Percentiles rank a stretch among this genome's conserved stretches.
phyloP scores from a whole-genome alignment of 1,140 invertebrate genomes.

The Protaetia brevitarsis region DNA sequence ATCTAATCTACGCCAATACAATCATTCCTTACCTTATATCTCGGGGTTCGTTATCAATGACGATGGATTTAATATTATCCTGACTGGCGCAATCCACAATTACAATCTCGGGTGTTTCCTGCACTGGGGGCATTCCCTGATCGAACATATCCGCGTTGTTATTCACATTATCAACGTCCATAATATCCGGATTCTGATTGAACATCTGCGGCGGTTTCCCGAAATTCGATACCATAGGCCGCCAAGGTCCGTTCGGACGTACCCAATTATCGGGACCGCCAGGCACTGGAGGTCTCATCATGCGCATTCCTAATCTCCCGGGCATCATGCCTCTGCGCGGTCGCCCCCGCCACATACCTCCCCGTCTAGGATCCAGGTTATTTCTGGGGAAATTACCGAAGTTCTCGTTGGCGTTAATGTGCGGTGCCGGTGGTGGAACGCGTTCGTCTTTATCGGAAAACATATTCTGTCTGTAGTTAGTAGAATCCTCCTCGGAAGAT shows the following conservation, averaged over 20 bases:
- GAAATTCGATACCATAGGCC: slow-evolving; percentile 31
- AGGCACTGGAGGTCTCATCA: slow-evolving; percentile 35
- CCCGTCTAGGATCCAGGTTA: slow-evolving; percentile 12
- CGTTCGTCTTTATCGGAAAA: slow-evolving; percentile 56
- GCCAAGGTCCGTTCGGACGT: slow-evolving; percentile 38
- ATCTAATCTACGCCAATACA: background rate
- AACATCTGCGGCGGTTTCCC: background rate
- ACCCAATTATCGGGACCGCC: slow-evolving; percentile 13
- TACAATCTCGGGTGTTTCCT: slow-evolving; percentile 44
- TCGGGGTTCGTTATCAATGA: slow-evolving; percentile 76
- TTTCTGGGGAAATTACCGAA: slow-evolving; percentile 24
- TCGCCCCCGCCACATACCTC: slow-evolving; percentile 20
- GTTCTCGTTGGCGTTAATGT: slow-evolving; percentile 9
- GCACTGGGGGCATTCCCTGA: background rate
- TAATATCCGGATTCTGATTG: slow-evolving; percentile 26
- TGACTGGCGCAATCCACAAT: slow-evolving; percentile 61
- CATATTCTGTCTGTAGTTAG: slow-evolving; percentile 34
- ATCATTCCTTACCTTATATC: slow-evolving; percentile 52
- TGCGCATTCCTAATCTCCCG: slow-evolving; percentile 37
- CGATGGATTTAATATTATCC: slow-evolving; percentile 73
- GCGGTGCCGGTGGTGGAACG: slow-evolving; percentile 29
- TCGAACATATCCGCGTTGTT: background rate
- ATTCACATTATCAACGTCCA: slow-evolving; percentile 5
- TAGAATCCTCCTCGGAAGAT: slow-evolving; percentile 25
- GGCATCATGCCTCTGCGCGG: slow-evolving; percentile 22